These are phyloP conservation scores for Caenorhabditis parvicauda DNA, from an alignment of 2,888 invertebrate species.

Conservation along the genomic window DNA sequence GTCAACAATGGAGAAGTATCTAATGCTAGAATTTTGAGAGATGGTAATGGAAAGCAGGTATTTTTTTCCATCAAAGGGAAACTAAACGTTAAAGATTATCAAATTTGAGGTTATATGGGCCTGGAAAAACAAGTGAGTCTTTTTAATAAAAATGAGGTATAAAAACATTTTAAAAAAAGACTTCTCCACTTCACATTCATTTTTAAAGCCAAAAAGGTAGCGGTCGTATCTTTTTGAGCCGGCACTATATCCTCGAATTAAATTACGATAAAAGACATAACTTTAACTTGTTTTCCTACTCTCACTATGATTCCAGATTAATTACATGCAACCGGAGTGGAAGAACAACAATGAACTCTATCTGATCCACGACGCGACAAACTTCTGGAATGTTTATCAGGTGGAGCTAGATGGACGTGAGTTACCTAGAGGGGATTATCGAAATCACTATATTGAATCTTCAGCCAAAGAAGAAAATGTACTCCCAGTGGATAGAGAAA, in stretches of 20 bases:
- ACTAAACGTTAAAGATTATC: no score
- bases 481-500: conserved; percentile 27
- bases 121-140: no score
- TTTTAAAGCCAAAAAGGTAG: no score
- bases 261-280: no score
- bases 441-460: background rate
- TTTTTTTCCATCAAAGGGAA: no score
- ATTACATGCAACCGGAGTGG: conserved; percentile 64
- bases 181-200: no score
- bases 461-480: conserved; percentile 23
- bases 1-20: conserved; percentile 48
- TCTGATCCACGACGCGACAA: conserved; percentile 63
- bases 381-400: conserved; percentile 65
- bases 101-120: background rate
- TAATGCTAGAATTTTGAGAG: conserved; percentile 16
- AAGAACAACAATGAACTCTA: conserved; percentile 59
- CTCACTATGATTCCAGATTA: conserved; percentile 26
- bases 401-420: conserved; percentile 34
- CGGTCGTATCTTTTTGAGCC: no score
- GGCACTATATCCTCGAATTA: no score
- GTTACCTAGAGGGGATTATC: background rate
- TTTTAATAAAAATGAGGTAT: background rate
- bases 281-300: background rate
- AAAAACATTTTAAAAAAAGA: background rate
- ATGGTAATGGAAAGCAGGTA: conserved; percentile 26